These are phyloP conservation scores for Oeneis ivallda DNA, from an alignment of 2,888 invertebrate genomes.

Conservation along the genomic window DNA sequence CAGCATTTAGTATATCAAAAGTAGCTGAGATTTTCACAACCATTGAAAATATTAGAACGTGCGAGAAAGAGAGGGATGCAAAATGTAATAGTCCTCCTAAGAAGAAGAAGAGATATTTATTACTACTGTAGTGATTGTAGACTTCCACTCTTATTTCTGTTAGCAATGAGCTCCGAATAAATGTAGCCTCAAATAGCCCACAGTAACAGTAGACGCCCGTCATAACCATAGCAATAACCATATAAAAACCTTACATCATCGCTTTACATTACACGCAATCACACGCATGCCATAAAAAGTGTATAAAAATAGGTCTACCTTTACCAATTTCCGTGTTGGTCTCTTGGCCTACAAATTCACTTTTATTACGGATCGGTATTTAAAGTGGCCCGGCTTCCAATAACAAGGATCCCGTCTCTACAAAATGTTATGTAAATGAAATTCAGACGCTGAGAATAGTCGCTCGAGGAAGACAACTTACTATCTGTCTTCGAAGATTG, in stretches of 20 bases:
- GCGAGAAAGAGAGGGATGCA: too few relatives aligned
- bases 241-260: background rate
- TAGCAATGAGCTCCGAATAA: too few relatives aligned
- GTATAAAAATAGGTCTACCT: background rate
- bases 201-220: too few relatives aligned
- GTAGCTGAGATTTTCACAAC: too few relatives aligned
- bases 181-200: too few relatives aligned
- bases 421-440: conserved; percentile 27
- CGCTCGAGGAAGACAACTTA: background rate
- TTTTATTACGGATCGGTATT: conserved; percentile 24
- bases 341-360: conserved; percentile 13
- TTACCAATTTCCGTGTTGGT: background rate
- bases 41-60: too few relatives aligned
- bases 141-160: too few relatives aligned
- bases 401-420: conserved; percentile 23
- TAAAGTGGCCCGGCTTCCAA: conserved; percentile 16
- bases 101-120: too few relatives aligned
- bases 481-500: background rate
- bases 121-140: too few relatives aligned
- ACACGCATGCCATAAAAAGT: background rate
- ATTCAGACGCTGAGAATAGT: conserved; percentile 12
- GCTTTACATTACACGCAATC: background rate
- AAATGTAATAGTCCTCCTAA: too few relatives aligned
- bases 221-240: too few relatives aligned
- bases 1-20: too few relatives aligned